Percentiles rank a stretch among this genome's conserved stretches.
phyloP scores from a whole-genome alignment of 2,888 invertebrate genomes.

The Hypercompe scribonia region DNA sequence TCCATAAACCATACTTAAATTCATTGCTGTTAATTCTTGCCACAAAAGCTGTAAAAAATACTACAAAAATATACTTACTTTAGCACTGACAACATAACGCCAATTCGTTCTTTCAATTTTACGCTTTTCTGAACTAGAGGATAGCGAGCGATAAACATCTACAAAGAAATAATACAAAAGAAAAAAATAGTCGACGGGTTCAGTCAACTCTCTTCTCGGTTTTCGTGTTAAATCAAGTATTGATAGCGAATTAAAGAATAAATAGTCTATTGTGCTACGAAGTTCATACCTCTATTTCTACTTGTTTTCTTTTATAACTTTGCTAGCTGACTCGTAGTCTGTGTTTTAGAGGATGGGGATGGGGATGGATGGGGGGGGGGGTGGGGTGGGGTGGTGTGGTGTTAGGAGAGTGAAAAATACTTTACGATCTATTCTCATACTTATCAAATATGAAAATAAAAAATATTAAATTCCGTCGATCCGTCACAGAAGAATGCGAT shows the following conservation, averaged over 20 bases:
- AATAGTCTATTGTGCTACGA: conserved; percentile 3
- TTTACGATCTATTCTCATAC: background rate
- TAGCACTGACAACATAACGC: conserved; percentile 52
- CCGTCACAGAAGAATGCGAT: background rate
- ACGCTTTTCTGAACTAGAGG: conserved; percentile 61
- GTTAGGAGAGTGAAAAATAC: background rate
- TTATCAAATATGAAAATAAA: background rate
- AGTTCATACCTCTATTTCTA: background rate
- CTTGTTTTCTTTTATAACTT: background rate
- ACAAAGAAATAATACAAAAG: conserved; percentile 51
- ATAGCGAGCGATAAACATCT: conserved; percentile 55
- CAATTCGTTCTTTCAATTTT: conserved; percentile 70
- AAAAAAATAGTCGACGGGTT: conserved; percentile 56
- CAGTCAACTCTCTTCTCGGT: conserved; percentile 61
- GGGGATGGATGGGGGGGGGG: background rate
- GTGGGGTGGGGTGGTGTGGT: background rate
- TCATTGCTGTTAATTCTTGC: conserved; percentile 23
- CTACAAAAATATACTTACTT: conserved; percentile 36
- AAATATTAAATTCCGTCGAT: background rate
- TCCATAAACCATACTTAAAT: conserved; percentile 2
- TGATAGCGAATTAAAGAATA: conserved; percentile 9
- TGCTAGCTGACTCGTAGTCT: background rate
- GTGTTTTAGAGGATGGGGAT: too few species aligned
- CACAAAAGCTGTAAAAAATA: conserved; percentile 26
- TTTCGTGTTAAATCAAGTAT: conserved; percentile 16